A percentile compares a stretch with the other conserved stretches of the same genome.
phyloP scores from a whole-genome alignment of 2,888 invertebrate genomes.

The Megamerina dolium region DNA sequence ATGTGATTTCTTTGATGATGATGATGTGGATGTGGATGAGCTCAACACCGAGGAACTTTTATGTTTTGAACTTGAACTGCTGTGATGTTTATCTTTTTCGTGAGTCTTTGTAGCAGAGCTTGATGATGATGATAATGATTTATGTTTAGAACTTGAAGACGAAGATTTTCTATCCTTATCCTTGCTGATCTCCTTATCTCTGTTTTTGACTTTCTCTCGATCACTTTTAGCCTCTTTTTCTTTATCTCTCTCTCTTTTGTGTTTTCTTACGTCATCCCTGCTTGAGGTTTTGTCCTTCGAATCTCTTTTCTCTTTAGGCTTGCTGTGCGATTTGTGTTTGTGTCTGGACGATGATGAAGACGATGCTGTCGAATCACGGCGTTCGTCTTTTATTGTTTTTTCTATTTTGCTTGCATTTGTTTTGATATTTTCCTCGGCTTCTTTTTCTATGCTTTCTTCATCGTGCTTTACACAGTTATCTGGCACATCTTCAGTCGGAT shows the following conservation, averaged over 20 bases:
- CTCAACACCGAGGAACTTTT: conserved; percentile 26
- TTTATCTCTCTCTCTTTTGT: conserved; percentile 17
- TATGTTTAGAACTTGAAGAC: conserved; percentile 15
- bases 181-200: conserved; percentile 14
- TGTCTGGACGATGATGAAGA: conserved; percentile 20
- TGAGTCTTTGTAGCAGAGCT: conserved; percentile 8
- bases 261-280: conserved; percentile 12
- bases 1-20: conserved; percentile 11
- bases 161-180: conserved; percentile 21
- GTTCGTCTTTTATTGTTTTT: too few species aligned
- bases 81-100: conserved; percentile 16
- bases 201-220: conserved; percentile 21
- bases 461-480: not conserved
- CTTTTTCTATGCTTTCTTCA: conserved; percentile 1
- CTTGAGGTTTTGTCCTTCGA: conserved; percentile 22
- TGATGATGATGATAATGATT: conserved; percentile 17
- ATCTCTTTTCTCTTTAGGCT: conserved; percentile 17
- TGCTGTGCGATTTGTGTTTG: conserved; percentile 19
- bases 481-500: not conserved
- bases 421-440: not conserved
- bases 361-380: conserved; percentile 15
- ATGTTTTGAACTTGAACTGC: conserved; percentile 23
- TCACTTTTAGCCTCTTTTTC: conserved; percentile 16
- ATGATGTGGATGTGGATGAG: conserved; percentile 13
- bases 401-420: too few species aligned